A percentile compares a stretch with the other conserved stretches of the same genome.
Conservation (phyloP, 2,113 vertebrate species). For the Pogonocichla stellata region DNA sequence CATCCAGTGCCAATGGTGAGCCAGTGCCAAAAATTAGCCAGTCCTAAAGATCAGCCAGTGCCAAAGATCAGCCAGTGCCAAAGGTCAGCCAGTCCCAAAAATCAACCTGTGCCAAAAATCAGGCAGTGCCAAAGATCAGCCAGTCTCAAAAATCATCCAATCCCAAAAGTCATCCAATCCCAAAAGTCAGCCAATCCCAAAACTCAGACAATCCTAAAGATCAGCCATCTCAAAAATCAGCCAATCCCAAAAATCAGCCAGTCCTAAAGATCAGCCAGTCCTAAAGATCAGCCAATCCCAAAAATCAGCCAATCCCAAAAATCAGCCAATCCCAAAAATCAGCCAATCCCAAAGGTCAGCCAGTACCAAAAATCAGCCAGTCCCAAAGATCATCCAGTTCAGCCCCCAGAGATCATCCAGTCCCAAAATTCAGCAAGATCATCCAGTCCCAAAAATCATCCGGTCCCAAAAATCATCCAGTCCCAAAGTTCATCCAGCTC, state of each 20-base stretch:
- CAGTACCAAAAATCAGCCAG: rapidly evolving
- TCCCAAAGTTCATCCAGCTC: no score
- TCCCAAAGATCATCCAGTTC: no score
- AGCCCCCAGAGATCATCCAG: no score
- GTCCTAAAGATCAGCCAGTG: no score
- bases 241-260: no score
- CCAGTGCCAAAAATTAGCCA: no score
- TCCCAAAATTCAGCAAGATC: no score
- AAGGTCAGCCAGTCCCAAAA: not conserved
- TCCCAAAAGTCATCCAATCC: rapidly evolving
- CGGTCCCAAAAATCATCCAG: rapidly evolving
- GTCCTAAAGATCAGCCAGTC: not conserved
- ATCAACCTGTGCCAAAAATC: no score
- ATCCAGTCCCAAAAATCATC: rapidly evolving
- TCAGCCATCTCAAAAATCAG: not conserved
- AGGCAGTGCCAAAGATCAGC: no score
- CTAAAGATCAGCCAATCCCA: not conserved
- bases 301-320: rapidly evolving
- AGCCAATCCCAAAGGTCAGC: rapidly evolving
- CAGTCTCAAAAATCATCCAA: no score
- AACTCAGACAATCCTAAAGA: rapidly evolving
- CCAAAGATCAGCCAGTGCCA: no score
- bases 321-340: rapidly evolving
- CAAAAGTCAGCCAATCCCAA: rapidly evolving
- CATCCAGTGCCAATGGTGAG: no score